Evolutionary conservation across 2,797 vertebrate species (phyloP), one percentile per base, ranked within the genome.

Genomic region (Hozukius guyotensis): DNA sequence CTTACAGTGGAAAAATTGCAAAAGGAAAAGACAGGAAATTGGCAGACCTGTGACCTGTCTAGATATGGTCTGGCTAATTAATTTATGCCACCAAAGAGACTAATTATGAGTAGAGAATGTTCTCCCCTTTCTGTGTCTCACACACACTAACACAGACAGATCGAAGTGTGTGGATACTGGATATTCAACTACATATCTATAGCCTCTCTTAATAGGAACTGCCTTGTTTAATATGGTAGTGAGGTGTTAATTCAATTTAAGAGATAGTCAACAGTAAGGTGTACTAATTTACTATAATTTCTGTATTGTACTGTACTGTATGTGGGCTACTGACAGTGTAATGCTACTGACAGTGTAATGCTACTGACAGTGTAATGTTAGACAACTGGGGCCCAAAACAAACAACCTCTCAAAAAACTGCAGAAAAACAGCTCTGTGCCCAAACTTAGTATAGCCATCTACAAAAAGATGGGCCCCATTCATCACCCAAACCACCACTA

Each of bases 401-500:
- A 81, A 69, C 55, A 75, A 22, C 31, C 3, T 27, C 77, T 73
- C n/a, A 36, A 69, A 81, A 77, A 83, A 75, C n/a, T 62, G 59
- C 25, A 49, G 38, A 42, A 84, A 90, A 81, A 85, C 61, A 63
- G 38, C 78, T 87, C 69, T 42, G 76, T 78, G 80, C 27, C 77
- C 38, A 78, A 79, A 87, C 86, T 87, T 89, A 79, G 57, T 38
- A 64, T 59, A 87, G 82, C 82, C 70, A 78, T 82, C 75, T 80
- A 67, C 29, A 81, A 85, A 85, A 86, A 67, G 72, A 90, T 64
- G 52, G 59, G 86, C 59, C 82, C 82, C 87, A 93, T 94, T 89
- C 74, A 90, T 93, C 90, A 92, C 76, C 52, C 52, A 75, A 72
- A 71, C 80, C 71, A 53, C 82, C 65, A 59, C 74, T 73, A 65